phyloP scores from a whole-genome alignment of 2,797 vertebrate species.

The Cryptoblepharus egeriae region DNA sequence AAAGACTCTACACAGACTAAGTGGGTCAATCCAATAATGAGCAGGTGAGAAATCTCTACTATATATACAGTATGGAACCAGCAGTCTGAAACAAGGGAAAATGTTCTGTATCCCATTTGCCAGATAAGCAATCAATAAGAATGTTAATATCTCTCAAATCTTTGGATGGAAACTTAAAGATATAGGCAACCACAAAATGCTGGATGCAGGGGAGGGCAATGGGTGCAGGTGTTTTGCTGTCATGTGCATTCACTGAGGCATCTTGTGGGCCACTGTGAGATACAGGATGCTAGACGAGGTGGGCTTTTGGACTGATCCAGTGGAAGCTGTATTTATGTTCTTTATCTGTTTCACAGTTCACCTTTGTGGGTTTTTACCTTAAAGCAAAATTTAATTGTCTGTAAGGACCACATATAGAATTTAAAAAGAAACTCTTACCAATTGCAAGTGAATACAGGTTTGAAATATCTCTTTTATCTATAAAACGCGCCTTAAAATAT shows the following conservation, averaged over 20 bases:
- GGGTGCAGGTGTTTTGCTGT: no score
- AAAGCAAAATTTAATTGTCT: not conserved
- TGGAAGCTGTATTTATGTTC: no score
- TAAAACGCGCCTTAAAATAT: conserved; percentile 19
- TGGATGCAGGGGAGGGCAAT: no score
- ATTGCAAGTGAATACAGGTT: not conserved
- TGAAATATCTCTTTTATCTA: not conserved
- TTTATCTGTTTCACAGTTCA: not conserved
- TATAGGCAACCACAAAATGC: no score
- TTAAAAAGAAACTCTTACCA: not conserved
- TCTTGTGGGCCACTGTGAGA: no score
- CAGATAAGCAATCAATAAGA: not conserved
- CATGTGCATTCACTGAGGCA: no score
- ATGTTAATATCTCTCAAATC: not conserved
- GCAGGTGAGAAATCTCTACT: not conserved
- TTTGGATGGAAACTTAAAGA: not conserved
- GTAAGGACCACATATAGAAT: not conserved
- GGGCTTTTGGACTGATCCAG: no score
- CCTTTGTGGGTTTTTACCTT: no score
- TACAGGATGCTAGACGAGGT: no score
- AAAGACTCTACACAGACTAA: not conserved
- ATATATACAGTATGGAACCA: not conserved
- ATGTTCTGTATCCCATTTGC: not conserved
- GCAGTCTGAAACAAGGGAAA: not conserved
- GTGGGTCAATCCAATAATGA: not conserved